Evolutionary conservation across 2,797 vertebrate genomes (phyloP), one percentile per base, ranked within the genome.

Genomic region (Darevskia mixta): DNA sequence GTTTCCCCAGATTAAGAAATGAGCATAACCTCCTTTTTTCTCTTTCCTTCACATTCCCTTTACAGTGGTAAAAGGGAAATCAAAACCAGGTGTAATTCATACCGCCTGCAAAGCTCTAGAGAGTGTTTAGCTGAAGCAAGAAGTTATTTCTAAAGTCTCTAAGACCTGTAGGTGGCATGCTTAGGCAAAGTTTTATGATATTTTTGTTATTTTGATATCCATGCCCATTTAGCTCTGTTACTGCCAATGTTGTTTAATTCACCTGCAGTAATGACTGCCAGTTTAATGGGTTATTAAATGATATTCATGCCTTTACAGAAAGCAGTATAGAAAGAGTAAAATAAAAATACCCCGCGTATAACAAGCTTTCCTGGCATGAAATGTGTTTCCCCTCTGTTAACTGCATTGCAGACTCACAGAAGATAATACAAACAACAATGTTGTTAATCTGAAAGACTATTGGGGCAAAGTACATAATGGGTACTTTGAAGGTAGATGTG

Each of bases 121-220:
- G 90, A 94, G 32, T 58, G 7, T 18, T 88, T 86, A 66, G 58
- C 79, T 87, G 58, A 85, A 90, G 61, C 83, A 69, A 87, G 90
- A 20, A 9, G 79, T 61, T 84, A 87, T 86, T 94, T 83, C n/a
- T 89, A 1, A 38, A 87, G 61, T 84, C 20, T 43, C 86, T 58
- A 79, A 91, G 75, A 69, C 96, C 96, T 96, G 95, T 97, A 97
- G 97, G 95, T 97, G 97, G 96, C 97, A 95, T 86, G 83, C 95
- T 97, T 97, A 93, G 94, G 92, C 89, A 97, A 97, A 95, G 58
- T 5, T n/a, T 72, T 72, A 41, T 86, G 8, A 10, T n/a, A 17
- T 78, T 88, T 87, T 87, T 87, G 8, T 10, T 32, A 11, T 72
- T 88, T 87, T 87, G 88, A 79, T 58, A 76, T 94, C 73, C 75